phyloP scores from a whole-genome alignment of 2,888 invertebrate species.

The Orchesellides sinensis region DNA sequence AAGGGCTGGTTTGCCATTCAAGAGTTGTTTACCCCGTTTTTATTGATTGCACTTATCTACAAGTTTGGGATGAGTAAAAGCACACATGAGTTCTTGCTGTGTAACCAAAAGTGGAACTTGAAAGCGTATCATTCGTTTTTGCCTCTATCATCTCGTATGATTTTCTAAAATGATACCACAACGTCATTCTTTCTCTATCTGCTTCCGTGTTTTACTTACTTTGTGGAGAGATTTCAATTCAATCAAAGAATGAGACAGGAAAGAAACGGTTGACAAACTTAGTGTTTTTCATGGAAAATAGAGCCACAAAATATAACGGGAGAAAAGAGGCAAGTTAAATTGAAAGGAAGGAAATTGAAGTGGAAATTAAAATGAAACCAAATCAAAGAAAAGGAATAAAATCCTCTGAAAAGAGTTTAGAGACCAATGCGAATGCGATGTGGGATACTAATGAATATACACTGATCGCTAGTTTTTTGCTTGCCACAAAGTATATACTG shows the following conservation, averaged over 20 bases:
- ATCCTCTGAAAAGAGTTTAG: constrained; percentile 52
- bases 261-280: constrained; percentile 63
- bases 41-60: constrained; percentile 49
- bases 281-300: constrained; percentile 53
- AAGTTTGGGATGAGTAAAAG: constrained; percentile 29
- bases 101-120: constrained; percentile 26
- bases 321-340: constrained; percentile 62
- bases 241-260: constrained; percentile 35
- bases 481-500: too few species aligned
- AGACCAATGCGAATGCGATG: too few species aligned
- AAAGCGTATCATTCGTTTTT: background rate
- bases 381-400: constrained; percentile 64
- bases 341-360: constrained; percentile 70
- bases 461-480: too few species aligned
- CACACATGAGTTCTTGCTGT: background rate
- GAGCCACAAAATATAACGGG: constrained; percentile 45
- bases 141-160: background rate
- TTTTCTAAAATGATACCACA: constrained; percentile 10
- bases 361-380: constrained; percentile 69
- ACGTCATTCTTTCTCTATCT: background rate
- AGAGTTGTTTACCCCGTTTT: constrained; percentile 55
- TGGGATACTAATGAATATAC: too few species aligned
- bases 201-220: background rate
- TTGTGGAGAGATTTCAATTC: constrained; percentile 39
- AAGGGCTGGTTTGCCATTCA: constrained; percentile 39